Percentiles rank a stretch among this genome's conserved stretches.
Conservation (phyloP, 2,113 vertebrate species). For the Pandion haliaetus region DNA sequence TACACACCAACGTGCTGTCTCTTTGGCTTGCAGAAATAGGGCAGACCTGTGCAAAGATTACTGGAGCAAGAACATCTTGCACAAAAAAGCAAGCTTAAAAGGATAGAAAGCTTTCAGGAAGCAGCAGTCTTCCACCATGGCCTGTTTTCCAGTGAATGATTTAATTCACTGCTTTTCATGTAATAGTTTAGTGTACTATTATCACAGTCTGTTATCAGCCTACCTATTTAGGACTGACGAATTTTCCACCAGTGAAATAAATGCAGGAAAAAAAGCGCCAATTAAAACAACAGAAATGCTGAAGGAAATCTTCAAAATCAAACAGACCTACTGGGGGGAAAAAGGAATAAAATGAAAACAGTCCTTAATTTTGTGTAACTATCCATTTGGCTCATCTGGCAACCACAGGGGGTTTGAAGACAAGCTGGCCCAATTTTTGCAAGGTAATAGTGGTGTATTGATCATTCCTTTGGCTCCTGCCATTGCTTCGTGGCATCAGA, state of each 20-base stretch:
- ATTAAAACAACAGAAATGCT: neutral
- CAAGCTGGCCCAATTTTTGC: neutral
- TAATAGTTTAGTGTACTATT: neutral
- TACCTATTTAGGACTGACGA: neutral
- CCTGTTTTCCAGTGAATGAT: neutral
- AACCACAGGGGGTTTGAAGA: neutral
- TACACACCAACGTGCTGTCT: rapidly evolving
- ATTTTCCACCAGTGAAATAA: neutral
- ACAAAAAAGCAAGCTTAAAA: neutral
- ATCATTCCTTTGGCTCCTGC: neutral
- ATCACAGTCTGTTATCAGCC: neutral
- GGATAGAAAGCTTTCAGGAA: neutral
- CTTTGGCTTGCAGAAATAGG: neutral
- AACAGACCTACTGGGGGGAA: neutral
- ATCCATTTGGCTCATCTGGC: neutral
- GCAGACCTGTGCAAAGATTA: neutral
- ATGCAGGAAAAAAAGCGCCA: rapidly evolving
- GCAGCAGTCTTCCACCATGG: neutral
- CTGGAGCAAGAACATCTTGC: neutral
- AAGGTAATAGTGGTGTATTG: neutral
- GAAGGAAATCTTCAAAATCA: neutral
- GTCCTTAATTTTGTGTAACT: neutral
- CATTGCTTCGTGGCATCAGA: rapidly evolving
- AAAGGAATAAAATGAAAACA: neutral
- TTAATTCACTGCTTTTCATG: neutral